These are phyloP conservation scores for Acanthopagrus latus DNA, from an alignment of 2,797 vertebrate genomes.

Conservation along the genomic window DNA sequence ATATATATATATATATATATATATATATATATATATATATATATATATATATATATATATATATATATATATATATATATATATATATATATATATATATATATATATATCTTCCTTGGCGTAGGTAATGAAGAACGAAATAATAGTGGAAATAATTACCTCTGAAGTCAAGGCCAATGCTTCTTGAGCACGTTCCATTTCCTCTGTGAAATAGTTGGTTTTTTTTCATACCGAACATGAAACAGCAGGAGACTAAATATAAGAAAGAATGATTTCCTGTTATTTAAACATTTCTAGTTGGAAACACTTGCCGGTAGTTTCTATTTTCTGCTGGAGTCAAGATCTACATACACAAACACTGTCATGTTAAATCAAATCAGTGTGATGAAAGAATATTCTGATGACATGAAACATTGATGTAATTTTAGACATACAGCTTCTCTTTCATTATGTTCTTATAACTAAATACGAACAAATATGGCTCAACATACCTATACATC, in stretches of 20 bases:
- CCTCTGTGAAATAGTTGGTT: background rate
- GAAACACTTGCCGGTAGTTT: background rate
- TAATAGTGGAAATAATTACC: background rate
- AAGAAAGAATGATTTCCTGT: background rate
- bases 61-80: too few relatives aligned
- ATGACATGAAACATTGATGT: background rate
- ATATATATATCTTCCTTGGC: too few relatives aligned
- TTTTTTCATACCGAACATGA: background rate
- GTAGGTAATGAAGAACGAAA: background rate
- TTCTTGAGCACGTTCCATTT: background rate
- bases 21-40: too few relatives aligned
- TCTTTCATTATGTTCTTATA: too few relatives aligned
- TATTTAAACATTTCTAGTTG: background rate
- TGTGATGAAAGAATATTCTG: background rate
- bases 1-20: too few relatives aligned
- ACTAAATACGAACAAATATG: too few relatives aligned
- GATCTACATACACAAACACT: background rate
- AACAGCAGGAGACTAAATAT: background rate
- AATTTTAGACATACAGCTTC: too few relatives aligned
- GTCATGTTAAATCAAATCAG: background rate
- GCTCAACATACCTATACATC: too few relatives aligned
- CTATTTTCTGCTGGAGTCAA: background rate
- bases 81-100: too few relatives aligned
- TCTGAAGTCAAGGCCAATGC: background rate
- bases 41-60: too few relatives aligned